Evolutionary conservation across 2,797 vertebrate species (phyloP).

Genomic region (Poeciliopsis infans): DNA sequence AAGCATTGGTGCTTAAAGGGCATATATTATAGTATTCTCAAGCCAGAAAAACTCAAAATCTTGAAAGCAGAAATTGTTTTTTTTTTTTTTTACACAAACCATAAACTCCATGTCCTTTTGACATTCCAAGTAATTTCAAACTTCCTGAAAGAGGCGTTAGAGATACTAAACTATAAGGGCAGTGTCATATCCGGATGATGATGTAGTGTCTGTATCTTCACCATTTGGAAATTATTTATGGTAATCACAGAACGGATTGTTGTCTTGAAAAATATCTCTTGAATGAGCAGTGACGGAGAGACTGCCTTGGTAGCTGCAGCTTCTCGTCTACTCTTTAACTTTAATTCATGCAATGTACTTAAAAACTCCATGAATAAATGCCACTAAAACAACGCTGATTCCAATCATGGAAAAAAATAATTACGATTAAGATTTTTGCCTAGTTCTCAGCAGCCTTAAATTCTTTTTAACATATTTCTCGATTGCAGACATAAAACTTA

Average conservation of each 20-base stretch:
- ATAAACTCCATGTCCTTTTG: not conserved
- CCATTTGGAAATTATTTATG: not conserved
- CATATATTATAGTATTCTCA: not conserved
- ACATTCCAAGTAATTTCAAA: not conserved
- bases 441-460: no score
- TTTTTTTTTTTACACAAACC: not conserved
- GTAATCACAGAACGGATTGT: not conserved
- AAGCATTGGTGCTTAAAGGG: not conserved
- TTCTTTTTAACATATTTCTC: not conserved
- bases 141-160: not conserved
- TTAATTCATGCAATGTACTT: not conserved
- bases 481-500: not conserved
- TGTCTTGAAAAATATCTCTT: not conserved
- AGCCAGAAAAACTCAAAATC: not conserved
- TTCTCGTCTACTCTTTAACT: not conserved
- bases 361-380: not conserved
- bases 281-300: not conserved
- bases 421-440: not conserved
- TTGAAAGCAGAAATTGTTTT: not conserved
- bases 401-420: not conserved
- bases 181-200: not conserved
- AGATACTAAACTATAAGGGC: not conserved
- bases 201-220: not conserved
- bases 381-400: not conserved
- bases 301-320: not conserved